These are phyloP conservation scores for Apostichopus parvimensis DNA, from an alignment of 35 echinoderm and acorn worm species.

Conservation along the genomic window DNA sequence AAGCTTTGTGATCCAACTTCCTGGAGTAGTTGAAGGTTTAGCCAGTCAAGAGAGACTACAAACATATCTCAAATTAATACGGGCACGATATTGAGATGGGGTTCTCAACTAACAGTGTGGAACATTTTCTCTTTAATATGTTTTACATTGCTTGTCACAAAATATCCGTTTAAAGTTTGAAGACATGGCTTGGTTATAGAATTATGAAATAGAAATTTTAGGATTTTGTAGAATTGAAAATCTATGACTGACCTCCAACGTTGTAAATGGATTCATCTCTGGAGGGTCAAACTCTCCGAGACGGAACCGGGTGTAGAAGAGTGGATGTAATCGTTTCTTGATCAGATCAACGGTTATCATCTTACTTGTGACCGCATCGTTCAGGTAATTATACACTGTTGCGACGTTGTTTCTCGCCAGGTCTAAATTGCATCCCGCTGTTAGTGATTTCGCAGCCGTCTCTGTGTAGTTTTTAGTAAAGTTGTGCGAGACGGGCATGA, in stretches of 20 bases:
- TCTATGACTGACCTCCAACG: slow-evolving; percentile 39
- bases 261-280: slow-evolving; percentile 80
- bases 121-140: no score
- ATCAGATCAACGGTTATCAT: slow-evolving; percentile 59
- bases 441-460: slow-evolving; percentile 62
- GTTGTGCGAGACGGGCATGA: slow-evolving; percentile 59
- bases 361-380: slow-evolving; percentile 58
- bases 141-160: no score
- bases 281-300: slow-evolving; percentile 95
- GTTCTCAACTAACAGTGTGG: no score
- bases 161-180: no score
- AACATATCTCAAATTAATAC: no score
- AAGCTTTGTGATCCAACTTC: no score
- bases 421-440: slow-evolving; percentile 88
- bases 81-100: no score
- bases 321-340: slow-evolving; percentile 46
- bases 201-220: no score
- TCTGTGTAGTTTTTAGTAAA: slow-evolving; percentile 77
- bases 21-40: no score
- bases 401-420: slow-evolving; percentile 17
- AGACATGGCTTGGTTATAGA: no score
- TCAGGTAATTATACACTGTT: slow-evolving; percentile 65
- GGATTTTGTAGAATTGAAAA: not conserved
- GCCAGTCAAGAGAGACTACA: no score
- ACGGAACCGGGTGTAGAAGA: slow-evolving; percentile 93